A percentile compares a stretch with the other conserved stretches of the same genome.
These are phyloP conservation scores for Hyles lineata DNA, from an alignment of 2,888 invertebrate species.

Conservation along the genomic window DNA sequence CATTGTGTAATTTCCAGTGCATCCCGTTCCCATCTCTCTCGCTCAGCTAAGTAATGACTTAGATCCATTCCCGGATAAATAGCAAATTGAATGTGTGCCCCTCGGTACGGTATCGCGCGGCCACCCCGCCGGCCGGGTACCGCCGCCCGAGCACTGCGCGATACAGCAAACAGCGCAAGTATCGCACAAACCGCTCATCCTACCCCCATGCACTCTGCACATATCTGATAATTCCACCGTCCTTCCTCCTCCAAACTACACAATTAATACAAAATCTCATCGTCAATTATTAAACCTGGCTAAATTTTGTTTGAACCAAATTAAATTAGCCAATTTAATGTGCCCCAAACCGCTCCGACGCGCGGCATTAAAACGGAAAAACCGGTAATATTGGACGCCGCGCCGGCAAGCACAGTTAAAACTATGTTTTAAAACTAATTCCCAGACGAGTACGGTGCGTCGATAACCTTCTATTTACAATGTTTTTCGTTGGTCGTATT, in stretches of 20 bases:
- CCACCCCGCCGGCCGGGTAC: slow-evolving; percentile 36
- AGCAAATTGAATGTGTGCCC: slow-evolving; percentile 83
- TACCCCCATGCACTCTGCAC: neutral
- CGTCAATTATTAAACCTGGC: neutral
- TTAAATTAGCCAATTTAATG: slow-evolving; percentile 30
- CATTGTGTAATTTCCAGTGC: slow-evolving; percentile 76
- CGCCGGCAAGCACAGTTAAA: slow-evolving; percentile 73
- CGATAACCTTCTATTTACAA: slow-evolving; percentile 82
- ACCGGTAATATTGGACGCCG: slow-evolving; percentile 67
- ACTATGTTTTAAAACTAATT: slow-evolving; percentile 82
- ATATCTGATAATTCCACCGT: slow-evolving; percentile 9
- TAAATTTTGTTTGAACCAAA: slow-evolving; percentile 16
- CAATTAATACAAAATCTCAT: neutral
- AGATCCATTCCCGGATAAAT: slow-evolving; percentile 85
- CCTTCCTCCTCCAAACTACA: neutral
- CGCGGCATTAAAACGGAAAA: slow-evolving; percentile 57
- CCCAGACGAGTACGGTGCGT: slow-evolving; percentile 61
- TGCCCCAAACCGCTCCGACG: slow-evolving; percentile 11
- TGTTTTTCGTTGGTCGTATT: slow-evolving; percentile 83
- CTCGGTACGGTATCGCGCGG: slow-evolving; percentile 49
- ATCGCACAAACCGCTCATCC: neutral
- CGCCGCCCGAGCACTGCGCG: slow-evolving; percentile 21
- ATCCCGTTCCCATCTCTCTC: slow-evolving; percentile 78
- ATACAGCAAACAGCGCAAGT: slow-evolving; percentile 18
- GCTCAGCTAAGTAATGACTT: slow-evolving; percentile 85